Conservation (phyloP, 2,888 invertebrate genomes). For the Bimastos eiseni region DNA sequence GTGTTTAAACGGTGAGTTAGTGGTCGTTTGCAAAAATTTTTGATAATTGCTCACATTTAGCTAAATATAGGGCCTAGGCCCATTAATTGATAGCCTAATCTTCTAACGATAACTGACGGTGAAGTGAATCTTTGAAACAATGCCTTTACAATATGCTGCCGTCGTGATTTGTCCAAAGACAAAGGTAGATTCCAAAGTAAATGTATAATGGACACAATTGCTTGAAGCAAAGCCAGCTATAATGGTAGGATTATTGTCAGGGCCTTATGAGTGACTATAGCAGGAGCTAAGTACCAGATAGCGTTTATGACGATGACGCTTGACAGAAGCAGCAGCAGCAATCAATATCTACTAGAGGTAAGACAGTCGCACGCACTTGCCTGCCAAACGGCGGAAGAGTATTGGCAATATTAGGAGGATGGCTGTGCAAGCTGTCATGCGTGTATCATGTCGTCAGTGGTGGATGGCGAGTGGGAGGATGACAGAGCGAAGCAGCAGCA, state of each 20-base stretch:
- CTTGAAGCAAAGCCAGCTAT: background rate
- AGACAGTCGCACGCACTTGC: conserved; percentile 10
- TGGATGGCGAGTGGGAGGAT: background rate
- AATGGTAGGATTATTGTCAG: background rate
- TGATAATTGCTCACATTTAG: too few species aligned
- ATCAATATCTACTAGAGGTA: conserved; percentile 7
- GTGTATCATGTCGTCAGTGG: background rate
- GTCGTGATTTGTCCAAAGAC: background rate
- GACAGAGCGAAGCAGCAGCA: background rate
- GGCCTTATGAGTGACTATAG: too few species aligned
- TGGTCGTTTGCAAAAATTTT: too few species aligned
- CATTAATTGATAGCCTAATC: too few species aligned
- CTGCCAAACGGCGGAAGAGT: background rate
- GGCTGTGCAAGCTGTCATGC: background rate
- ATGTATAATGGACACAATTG: background rate
- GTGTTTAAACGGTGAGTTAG: too few species aligned
- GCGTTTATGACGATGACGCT: background rate
- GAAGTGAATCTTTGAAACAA: too few species aligned
- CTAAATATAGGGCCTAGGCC: too few species aligned
- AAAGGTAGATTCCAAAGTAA: background rate
- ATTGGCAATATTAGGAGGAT: conserved; percentile 13
- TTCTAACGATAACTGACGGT: too few species aligned
- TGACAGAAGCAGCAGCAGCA: background rate
- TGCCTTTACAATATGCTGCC: too few species aligned
- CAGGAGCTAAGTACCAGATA: background rate